A percentile compares a stretch with the other conserved stretches of the same genome.
These are phyloP conservation scores for Takifugu flavidus DNA, from an alignment of 2,113 vertebrate species.

Conservation along the genomic window DNA sequence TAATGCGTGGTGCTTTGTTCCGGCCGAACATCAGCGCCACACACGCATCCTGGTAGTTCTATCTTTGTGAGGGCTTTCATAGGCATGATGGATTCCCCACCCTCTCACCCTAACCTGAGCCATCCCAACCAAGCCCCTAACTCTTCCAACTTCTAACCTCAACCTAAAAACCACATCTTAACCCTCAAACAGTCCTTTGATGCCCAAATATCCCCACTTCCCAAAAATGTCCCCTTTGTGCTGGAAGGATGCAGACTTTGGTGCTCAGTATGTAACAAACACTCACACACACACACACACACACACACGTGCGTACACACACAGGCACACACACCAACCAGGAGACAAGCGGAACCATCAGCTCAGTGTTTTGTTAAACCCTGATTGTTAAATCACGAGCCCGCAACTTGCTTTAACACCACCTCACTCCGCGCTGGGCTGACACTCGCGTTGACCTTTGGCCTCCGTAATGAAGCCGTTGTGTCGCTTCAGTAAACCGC, in stretches of 20 bases:
- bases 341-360: slow-evolving; percentile 54
- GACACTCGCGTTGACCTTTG: slow-evolving; percentile 66
- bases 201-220: slow-evolving; percentile 5
- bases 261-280: slow-evolving; percentile 1
- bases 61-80: too few relatives aligned
- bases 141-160: too few relatives aligned
- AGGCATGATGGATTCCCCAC: too few relatives aligned
- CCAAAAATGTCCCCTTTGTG: slow-evolving; percentile 5
- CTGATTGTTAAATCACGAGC: slow-evolving; percentile 53
- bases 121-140: too few relatives aligned
- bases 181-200: too few relatives aligned
- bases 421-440: slow-evolving; percentile 30
- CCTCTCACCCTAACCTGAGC: too few relatives aligned
- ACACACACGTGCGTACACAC: slow-evolving; percentile 12
- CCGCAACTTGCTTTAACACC: slow-evolving; percentile 48
- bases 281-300: slow-evolving; percentile 4
- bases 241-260: too few relatives aligned
- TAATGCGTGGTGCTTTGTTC: slow-evolving; percentile 55
- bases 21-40: slow-evolving; percentile 7
- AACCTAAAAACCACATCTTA: too few relatives aligned
- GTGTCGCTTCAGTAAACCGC: slow-evolving; percentile 67
- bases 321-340: slow-evolving; percentile 10
- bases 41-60: too few relatives aligned
- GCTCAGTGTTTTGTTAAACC: slow-evolving; percentile 25
- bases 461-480: slow-evolving; percentile 70